phyloP scores from a whole-genome alignment of 2,888 invertebrate species.

The Bibio marci region DNA sequence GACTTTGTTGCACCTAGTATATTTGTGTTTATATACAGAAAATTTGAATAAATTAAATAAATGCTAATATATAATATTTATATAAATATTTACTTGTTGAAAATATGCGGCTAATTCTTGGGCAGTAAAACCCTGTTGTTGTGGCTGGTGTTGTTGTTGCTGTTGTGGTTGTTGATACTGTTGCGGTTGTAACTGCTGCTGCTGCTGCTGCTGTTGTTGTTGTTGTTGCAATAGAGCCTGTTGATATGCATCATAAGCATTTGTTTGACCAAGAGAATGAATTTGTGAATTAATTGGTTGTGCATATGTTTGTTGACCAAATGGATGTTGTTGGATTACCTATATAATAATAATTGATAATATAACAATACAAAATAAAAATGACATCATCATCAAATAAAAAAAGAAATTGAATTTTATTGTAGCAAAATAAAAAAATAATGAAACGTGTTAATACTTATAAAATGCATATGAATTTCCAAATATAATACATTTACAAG shows the following conservation, averaged over 20 bases:
- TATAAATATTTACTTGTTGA: not conserved
- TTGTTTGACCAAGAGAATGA: not conserved
- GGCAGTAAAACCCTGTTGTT: conserved; percentile 7
- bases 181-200: conserved; percentile 12
- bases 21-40: too few species aligned
- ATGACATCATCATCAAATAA: too few species aligned
- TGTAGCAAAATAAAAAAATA: too few species aligned
- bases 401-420: too few species aligned
- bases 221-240: not conserved
- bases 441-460: too few species aligned
- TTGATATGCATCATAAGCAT: not conserved
- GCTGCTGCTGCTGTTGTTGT: conserved; percentile 5
- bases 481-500: too few species aligned
- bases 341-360: too few species aligned
- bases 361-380: too few species aligned
- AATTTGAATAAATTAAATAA: too few species aligned
- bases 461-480: too few species aligned
- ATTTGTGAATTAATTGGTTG: too few species aligned
- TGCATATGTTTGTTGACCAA: not conserved
- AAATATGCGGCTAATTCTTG: not conserved
- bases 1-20: conserved; percentile 11
- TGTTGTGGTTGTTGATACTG: not conserved
- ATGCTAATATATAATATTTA: not conserved
- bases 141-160: conserved; percentile 5
- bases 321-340: too few species aligned